Percentiles rank a stretch among this genome's conserved stretches.
Evolutionary conservation across 30 jellyfish, hydroid and myxozoan genomes (phyloP).

Genomic region (Cassiopea xamachana): DNA sequence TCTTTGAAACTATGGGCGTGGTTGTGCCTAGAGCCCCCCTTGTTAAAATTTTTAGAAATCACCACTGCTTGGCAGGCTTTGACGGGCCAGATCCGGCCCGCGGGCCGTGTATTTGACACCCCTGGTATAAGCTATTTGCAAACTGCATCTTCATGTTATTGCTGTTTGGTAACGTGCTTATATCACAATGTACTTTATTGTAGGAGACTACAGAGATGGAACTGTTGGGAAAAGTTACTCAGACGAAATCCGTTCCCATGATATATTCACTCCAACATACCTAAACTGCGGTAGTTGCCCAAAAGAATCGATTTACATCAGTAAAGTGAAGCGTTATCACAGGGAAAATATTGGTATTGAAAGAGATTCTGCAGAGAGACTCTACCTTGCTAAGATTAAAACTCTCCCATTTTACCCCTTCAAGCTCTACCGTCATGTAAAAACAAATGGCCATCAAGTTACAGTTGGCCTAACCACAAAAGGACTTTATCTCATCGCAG

Average conservation of each 20-base stretch:
- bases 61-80: too few species aligned
- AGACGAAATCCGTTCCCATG: constrained; percentile 29
- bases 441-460: constrained; percentile 22
- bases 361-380: constrained; percentile 16
- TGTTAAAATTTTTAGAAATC: too few species aligned
- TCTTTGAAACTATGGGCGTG: too few species aligned
- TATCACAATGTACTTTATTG: neutral
- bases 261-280: constrained; percentile 54
- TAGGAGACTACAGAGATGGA: constrained; percentile 27
- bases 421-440: constrained; percentile 2
- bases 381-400: constrained; percentile 16
- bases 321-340: constrained; percentile 41
- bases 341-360: constrained; percentile 22
- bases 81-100: too few species aligned
- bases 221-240: constrained; percentile 1
- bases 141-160: too few species aligned
- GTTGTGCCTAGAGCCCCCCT: too few species aligned
- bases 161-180: too few species aligned
- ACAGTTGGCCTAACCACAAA: constrained; percentile 30
- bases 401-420: constrained; percentile 51
- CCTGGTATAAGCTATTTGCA: too few species aligned
- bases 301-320: constrained; percentile 21
- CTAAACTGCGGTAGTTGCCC: constrained; percentile 57
- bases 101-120: too few species aligned
- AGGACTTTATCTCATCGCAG: constrained; percentile 36